Percentiles rank a stretch among this genome's conserved stretches.
These are phyloP conservation scores for Pachyrhynchus sulphureomaculatus DNA, from an alignment of 1,140 invertebrate species.

Conservation along the genomic window DNA sequence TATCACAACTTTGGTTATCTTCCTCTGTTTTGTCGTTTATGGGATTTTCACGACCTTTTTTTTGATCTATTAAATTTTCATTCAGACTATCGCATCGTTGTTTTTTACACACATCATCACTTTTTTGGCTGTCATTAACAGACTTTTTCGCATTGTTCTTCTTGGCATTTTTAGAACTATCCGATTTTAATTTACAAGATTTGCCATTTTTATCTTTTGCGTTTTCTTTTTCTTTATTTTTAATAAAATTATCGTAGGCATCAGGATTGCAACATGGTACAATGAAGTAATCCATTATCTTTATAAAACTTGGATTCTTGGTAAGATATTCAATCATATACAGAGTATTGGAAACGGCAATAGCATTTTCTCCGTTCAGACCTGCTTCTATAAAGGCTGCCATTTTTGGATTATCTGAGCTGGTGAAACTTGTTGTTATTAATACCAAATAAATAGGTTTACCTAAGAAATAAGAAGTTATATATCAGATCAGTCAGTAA, in stretches of 20 bases:
- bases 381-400: slow-evolving; percentile 35
- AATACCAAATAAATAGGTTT: slow-evolving; percentile 32
- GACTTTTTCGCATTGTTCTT: no score
- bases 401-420: slow-evolving; percentile 10
- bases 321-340: slow-evolving; percentile 33
- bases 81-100: no score
- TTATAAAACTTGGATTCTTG: slow-evolving; percentile 23
- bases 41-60: no score
- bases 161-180: not conserved
- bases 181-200: not conserved
- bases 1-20: no score
- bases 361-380: slow-evolving; percentile 26
- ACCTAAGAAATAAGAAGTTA: slow-evolving; percentile 4
- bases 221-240: not conserved
- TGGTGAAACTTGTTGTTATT: slow-evolving; percentile 6
- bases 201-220: not conserved
- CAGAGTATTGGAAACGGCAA: slow-evolving; percentile 33
- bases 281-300: slow-evolving; percentile 33
- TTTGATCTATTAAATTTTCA: no score
- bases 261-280: slow-evolving; percentile 39
- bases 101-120: no score
- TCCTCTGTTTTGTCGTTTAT: no score
- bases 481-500: not conserved
- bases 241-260: slow-evolving; percentile 25
- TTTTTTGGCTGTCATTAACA: no score